Evolutionary conservation across 2,888 invertebrate species (phyloP).

Genomic region (Bellardia bayeri): DNA sequence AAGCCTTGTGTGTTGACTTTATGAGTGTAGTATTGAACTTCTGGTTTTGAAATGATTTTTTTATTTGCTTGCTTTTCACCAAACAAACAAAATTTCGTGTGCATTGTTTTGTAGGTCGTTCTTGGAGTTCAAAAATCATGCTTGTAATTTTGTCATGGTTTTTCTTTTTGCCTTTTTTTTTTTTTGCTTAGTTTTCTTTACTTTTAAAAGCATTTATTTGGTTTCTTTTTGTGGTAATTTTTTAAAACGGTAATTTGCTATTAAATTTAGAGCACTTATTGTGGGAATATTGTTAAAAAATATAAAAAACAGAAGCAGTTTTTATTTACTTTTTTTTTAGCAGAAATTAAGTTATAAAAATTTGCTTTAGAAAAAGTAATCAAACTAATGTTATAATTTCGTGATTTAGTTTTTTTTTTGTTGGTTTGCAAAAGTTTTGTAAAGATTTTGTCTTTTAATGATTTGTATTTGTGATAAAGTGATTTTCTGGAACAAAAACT

Average conservation of each 20-base stretch:
- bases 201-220: conserved; percentile 30
- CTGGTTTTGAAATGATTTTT: conserved; percentile 71
- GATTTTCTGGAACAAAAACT: conserved; percentile 21
- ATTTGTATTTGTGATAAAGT: conserved; percentile 22
- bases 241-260: conserved; percentile 75
- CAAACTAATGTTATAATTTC: conserved; percentile 66
- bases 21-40: conserved; percentile 74
- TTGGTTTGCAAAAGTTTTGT: background rate
- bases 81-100: conserved; percentile 66
- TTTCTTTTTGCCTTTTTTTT: background rate
- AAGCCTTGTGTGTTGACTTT: conserved; percentile 73
- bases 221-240: conserved; percentile 15
- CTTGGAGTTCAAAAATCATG: conserved; percentile 70
- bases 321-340: conserved; percentile 27
- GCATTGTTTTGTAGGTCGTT: conserved; percentile 74
- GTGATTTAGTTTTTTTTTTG: conserved; percentile 61
- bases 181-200: conserved; percentile 14
- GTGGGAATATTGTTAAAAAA: conserved; percentile 61
- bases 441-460: conserved; percentile 3
- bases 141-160: conserved; percentile 72
- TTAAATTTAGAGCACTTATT: conserved; percentile 76
- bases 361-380: conserved; percentile 48
- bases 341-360: conserved; percentile 71
- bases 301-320: conserved; percentile 48
- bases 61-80: conserved; percentile 5